phyloP scores from a whole-genome alignment of 1,140 invertebrate genomes.

The Drosophila willistoni region DNA sequence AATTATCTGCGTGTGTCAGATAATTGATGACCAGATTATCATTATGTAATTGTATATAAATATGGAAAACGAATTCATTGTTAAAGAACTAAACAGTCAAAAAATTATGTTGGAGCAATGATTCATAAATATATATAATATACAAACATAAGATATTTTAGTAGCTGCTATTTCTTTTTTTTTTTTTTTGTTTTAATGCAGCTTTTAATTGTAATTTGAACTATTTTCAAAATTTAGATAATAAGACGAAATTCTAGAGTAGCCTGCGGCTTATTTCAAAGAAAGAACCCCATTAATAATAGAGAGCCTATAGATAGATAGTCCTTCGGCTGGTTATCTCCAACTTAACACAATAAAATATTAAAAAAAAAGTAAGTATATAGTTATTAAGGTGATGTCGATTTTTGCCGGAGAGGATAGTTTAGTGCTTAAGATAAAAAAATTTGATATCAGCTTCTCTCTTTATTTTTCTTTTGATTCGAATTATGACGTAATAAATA shows the following conservation, averaged over 20 bases:
- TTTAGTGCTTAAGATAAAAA: not conserved
- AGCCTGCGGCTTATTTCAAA: not conserved
- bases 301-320: not conserved
- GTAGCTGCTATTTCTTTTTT: not conserved
- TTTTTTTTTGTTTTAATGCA: not conserved
- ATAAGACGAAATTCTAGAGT: not conserved
- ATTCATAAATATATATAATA: not conserved
- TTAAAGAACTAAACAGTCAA: not conserved
- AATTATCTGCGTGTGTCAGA: not conserved
- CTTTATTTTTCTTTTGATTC: not conserved
- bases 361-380: not conserved
- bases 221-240: not conserved
- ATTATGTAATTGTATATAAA: constrained; percentile 2
- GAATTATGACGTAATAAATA: constrained; percentile 1
- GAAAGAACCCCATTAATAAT: not conserved
- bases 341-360: not conserved
- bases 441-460: not conserved
- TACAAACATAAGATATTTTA: not conserved
- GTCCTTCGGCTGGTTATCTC: not conserved
- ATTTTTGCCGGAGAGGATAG: not conserved
- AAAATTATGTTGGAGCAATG: not conserved
- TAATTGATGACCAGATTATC: not conserved
- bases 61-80: not conserved
- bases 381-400: not conserved
- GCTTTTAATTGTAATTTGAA: not conserved